Evolutionary conservation across 1,140 invertebrate genomes (phyloP), one percentile per base, ranked within the genome.

Genomic region (Caerostris extrusa): DNA sequence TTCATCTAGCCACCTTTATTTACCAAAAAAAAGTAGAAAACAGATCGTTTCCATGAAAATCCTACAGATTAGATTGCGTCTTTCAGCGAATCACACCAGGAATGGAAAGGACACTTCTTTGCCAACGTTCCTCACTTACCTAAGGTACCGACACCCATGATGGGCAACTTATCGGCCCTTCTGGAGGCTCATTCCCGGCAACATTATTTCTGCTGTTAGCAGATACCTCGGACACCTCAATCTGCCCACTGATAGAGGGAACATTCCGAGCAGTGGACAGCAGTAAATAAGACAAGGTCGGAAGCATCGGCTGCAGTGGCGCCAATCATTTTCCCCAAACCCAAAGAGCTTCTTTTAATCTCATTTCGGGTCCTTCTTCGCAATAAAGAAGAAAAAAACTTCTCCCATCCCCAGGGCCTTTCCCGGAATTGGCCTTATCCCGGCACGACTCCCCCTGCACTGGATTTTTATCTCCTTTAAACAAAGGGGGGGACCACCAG

Each of bases 401-500:
- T 67, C 61, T 67, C 5, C 14, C 19, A 4, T 56, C 82, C 81
- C 56, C 82, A 17, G 55, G 17, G 82, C 14, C 82, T 58, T 83
- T 34, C 82, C 82, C 14, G 82, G 55, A 83, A 57, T 58, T 17
- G 53, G 82, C 82, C 14, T 83, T 57, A 83, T 83, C 82, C 82
- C 34, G 56, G 56, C 3, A 10, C 3, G 56, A n/a, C 82, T 83
- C 6, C 82, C 6, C 61, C 56, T 12, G 71, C 71, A 77, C 3
- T 34, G 71, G 71, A 57, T 34, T 83, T 58, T 83, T 83, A 83
- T 83, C 82, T 83, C 82, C 57, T 83, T 77, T 83, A 57, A 83
- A 83, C 82, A 83, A 83, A 83, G 17, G 82, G 14, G 57, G 17
- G 5, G 14, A 56, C 56, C 17, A 53, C n/a, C 19, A 77, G 50